These are phyloP conservation scores for Hartigia nigra DNA, from an alignment of 2,888 invertebrate species.

Conservation along the genomic window DNA sequence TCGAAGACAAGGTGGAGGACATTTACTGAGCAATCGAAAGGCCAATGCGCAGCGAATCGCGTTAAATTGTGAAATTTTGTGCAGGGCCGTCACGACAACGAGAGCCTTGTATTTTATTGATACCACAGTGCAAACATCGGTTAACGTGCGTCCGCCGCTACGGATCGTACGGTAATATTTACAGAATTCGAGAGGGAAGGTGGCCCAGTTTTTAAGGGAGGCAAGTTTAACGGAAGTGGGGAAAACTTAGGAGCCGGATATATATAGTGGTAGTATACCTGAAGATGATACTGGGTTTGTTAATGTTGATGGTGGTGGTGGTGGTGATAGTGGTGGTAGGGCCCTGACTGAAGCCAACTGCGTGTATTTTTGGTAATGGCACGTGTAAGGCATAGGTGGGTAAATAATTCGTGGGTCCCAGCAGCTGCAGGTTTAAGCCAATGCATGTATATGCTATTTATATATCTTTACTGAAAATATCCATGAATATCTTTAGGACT, in stretches of 20 bases:
- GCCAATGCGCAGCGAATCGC: background rate
- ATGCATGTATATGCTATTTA: slow-evolving; percentile 41
- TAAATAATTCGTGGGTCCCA: slow-evolving; percentile 49
- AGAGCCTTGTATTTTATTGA: background rate
- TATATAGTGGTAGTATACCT: background rate
- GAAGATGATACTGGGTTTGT: background rate
- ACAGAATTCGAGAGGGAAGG: background rate
- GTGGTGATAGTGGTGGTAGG: slow-evolving; percentile 10
- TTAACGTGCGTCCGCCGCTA: background rate
- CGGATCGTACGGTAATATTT: background rate
- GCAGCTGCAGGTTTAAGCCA: slow-evolving; percentile 25
- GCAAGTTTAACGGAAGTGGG: background rate
- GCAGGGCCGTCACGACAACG: background rate
- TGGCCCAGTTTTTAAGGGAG: background rate
- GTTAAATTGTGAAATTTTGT: background rate
- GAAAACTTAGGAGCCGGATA: background rate
- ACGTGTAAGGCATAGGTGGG: slow-evolving; percentile 25
- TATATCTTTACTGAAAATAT: slow-evolving; percentile 33
- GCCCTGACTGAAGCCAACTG: slow-evolving; percentile 36
- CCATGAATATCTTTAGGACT: slow-evolving; percentile 22
- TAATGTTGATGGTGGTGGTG: background rate
- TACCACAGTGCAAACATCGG: background rate
- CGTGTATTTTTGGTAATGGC: slow-evolving; percentile 50
- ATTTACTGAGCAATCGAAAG: background rate
- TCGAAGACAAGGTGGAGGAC: background rate